These are phyloP conservation scores for Perizoma affinitatum DNA, from an alignment of 2,888 invertebrate species.

Conservation along the genomic window DNA sequence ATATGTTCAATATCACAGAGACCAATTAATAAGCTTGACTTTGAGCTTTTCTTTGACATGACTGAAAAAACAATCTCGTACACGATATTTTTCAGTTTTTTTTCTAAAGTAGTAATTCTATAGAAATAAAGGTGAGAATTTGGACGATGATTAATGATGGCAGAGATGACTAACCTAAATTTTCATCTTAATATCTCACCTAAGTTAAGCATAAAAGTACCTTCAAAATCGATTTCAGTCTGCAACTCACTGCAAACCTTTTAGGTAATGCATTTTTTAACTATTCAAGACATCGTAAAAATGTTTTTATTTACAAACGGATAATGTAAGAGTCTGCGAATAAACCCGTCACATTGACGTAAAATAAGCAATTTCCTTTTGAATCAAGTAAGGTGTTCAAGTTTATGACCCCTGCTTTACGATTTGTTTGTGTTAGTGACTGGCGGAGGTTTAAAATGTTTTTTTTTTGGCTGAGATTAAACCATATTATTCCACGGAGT, in stretches of 20 bases:
- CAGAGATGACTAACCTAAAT: too few species aligned
- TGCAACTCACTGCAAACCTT: slow-evolving; percentile 8
- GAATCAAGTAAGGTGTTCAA: slow-evolving; percentile 74
- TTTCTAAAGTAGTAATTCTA: too few species aligned
- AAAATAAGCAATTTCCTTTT: slow-evolving; percentile 82
- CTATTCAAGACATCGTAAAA: slow-evolving; percentile 62
- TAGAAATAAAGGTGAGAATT: too few species aligned
- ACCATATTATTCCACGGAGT: slow-evolving; percentile 49
- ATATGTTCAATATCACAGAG: not conserved
- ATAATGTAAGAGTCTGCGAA: slow-evolving; percentile 66
- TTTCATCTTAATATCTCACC: too few species aligned
- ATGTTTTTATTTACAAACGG: slow-evolving; percentile 69
- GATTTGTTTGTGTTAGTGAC: slow-evolving; percentile 71
- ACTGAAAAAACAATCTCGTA: not conserved
- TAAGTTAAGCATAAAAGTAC: not conserved
- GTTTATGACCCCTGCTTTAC: slow-evolving; percentile 76
- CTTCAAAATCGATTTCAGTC: slow-evolving; percentile 19
- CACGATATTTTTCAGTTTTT: too few species aligned
- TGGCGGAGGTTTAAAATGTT: slow-evolving; percentile 65
- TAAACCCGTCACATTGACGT: slow-evolving; percentile 70
- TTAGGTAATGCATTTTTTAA: slow-evolving; percentile 27
- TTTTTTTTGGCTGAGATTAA: slow-evolving; percentile 65
- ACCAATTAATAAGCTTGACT: not conserved
- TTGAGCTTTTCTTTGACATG: not conserved
- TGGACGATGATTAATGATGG: too few species aligned